Evolutionary conservation across 2,113 vertebrate species (phyloP).

Genomic region (Takifugu flavidus): DNA sequence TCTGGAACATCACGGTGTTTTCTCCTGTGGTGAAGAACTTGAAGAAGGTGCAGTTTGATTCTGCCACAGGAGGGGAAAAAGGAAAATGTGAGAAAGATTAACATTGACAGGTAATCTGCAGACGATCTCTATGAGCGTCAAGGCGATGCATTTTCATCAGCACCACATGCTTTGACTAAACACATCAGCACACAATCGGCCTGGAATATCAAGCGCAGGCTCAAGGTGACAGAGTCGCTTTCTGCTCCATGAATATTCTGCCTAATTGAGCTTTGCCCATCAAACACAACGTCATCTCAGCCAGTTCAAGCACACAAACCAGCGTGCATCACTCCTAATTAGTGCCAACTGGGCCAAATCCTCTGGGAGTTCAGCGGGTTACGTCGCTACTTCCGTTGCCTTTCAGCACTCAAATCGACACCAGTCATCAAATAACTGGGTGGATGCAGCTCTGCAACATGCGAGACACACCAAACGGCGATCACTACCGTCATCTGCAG

Average conservation of each 20-base stretch:
- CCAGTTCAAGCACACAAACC: no score
- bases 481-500: neutral
- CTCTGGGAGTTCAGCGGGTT: conserved; percentile 1
- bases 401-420: neutral
- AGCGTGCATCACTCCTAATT: no score
- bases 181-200: conserved; percentile 28
- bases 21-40: conserved; percentile 88
- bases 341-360: neutral
- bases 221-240: conserved; percentile 42
- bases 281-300: conserved; percentile 18
- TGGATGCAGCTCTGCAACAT: neutral
- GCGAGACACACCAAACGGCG: neutral
- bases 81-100: neutral
- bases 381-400: no score
- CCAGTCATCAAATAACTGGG: neutral
- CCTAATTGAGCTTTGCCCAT: conserved; percentile 1
- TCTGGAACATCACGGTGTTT: conserved; percentile 80
- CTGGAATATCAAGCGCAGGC: conserved; percentile 27
- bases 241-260: neutral
- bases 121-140: no score
- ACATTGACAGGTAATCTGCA: conserved; percentile 2
- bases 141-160: no score
- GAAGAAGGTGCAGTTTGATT: conserved; percentile 87
- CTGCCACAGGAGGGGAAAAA: conserved; percentile 50
- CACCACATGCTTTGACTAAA: no score